phyloP scores from a whole-genome alignment of 2,113 vertebrate species.

The Xiphophorus maculatus region DNA sequence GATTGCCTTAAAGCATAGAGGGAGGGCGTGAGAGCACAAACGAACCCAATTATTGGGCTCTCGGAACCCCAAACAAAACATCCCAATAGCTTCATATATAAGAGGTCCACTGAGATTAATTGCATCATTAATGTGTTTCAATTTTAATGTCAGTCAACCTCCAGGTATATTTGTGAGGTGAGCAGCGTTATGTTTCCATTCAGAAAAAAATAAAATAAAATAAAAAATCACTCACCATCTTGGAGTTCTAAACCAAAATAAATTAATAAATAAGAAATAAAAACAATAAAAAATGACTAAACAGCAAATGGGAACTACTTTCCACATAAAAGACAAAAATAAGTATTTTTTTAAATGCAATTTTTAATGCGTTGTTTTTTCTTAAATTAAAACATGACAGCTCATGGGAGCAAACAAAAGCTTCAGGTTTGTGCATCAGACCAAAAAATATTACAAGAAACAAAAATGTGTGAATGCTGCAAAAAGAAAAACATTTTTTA shows the following conservation, averaged over 20 bases:
- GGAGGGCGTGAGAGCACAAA: constrained; percentile 36
- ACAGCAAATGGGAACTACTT: constrained; percentile 70
- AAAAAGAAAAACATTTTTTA: constrained; percentile 21
- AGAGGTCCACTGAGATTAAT: constrained; percentile 82
- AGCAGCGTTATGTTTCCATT: constrained; percentile 68
- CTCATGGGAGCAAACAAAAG: constrained; percentile 27
- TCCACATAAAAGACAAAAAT: constrained; percentile 37
- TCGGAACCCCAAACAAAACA: constrained; percentile 60
- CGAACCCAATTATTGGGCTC: constrained; percentile 38
- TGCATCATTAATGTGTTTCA: constrained; percentile 9
- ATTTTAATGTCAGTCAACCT: constrained; percentile 81
- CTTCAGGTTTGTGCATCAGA: constrained; percentile 12
- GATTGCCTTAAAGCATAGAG: constrained; percentile 2
- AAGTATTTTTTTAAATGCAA: constrained; percentile 8
- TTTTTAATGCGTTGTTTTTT: neutral
- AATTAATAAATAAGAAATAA: constrained; percentile 30
- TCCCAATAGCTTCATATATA: constrained; percentile 83
- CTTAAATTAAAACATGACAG: constrained; percentile 10
- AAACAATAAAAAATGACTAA: constrained; percentile 66
- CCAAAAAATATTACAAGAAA: neutral
- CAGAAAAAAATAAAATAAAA: constrained; percentile 44
- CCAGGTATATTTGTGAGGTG: constrained; percentile 77
- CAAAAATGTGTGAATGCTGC: constrained; percentile 28
- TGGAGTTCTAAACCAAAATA: constrained; percentile 77
- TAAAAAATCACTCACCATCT: constrained; percentile 79